These are phyloP conservation scores for Odontocerum albicorne DNA, from an alignment of 2,888 invertebrate genomes.

Conservation along the genomic window DNA sequence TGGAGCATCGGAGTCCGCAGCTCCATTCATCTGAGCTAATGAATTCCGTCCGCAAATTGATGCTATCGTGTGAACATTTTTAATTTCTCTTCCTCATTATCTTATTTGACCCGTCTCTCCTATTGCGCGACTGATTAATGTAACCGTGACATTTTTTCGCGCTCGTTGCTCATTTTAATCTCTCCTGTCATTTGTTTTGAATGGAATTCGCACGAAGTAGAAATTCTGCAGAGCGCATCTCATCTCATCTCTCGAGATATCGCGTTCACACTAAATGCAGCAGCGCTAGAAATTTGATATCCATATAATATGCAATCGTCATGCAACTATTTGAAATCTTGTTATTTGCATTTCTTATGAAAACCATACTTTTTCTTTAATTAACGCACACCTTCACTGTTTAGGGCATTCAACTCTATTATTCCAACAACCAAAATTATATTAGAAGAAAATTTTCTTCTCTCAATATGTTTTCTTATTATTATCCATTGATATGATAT, in stretches of 20 bases:
- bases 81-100: conserved; percentile 37
- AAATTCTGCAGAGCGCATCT: neutral
- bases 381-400: too few species aligned
- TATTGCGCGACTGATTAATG: conserved; percentile 6
- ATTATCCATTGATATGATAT: too few species aligned
- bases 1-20: conserved; percentile 26
- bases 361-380: too few species aligned
- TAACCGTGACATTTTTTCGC: conserved; percentile 13
- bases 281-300: neutral
- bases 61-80: conserved; percentile 36
- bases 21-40: conserved; percentile 33
- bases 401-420: too few species aligned
- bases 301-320: too few species aligned
- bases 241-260: conserved; percentile 1
- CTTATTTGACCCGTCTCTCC: conserved; percentile 18
- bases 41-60: conserved; percentile 34
- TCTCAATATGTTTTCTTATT: too few species aligned
- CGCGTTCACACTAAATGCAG: neutral
- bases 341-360: too few species aligned
- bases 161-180: neutral
- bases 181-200: conserved; percentile 12
- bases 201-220: conserved; percentile 6
- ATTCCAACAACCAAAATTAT: too few species aligned
- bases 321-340: too few species aligned
- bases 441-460: too few species aligned